Conservation (phyloP, 2,888 invertebrate species). For the Galerucella pusilla region DNA sequence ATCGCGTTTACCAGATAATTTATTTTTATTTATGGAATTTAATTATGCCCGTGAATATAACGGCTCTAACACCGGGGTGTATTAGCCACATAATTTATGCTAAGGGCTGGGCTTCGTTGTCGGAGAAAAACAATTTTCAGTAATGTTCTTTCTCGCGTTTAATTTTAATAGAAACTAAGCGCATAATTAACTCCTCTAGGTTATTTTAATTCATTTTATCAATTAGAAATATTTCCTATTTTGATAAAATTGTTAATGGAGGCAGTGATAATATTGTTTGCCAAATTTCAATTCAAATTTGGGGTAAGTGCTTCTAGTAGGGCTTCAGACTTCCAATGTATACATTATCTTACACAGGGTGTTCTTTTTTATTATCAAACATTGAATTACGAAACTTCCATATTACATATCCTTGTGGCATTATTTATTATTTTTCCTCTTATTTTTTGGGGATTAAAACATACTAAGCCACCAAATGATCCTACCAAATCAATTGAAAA, state of each 20-base stretch:
- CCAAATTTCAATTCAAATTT: no score
- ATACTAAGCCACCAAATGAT: no score
- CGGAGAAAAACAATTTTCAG: conserved; percentile 30
- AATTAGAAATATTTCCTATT: not conserved
- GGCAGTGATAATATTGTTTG: no score
- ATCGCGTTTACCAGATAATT: conserved; percentile 59
- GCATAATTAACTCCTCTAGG: conserved; percentile 20
- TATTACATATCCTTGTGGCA: no score
- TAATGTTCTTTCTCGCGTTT: conserved; percentile 24
- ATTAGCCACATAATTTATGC: conserved; percentile 34
- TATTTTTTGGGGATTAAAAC: no score
- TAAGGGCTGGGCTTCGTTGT: conserved; percentile 19
- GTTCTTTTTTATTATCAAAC: no score
- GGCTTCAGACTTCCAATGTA: no score
- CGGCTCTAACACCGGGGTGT: conserved; percentile 35
- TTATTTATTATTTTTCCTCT: no score
- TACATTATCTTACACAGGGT: no score
- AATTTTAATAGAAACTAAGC: conserved; percentile 28
- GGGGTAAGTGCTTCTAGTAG: no score
- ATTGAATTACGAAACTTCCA: no score
- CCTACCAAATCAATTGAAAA: no score
- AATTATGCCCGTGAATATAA: conserved; percentile 52
- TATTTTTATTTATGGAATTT: conserved; percentile 61
- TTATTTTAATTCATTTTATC: not conserved
- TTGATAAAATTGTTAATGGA: not conserved